phyloP scores from a whole-genome alignment of 1,140 invertebrate genomes.

The Venustaconcha ellipsiformis region DNA sequence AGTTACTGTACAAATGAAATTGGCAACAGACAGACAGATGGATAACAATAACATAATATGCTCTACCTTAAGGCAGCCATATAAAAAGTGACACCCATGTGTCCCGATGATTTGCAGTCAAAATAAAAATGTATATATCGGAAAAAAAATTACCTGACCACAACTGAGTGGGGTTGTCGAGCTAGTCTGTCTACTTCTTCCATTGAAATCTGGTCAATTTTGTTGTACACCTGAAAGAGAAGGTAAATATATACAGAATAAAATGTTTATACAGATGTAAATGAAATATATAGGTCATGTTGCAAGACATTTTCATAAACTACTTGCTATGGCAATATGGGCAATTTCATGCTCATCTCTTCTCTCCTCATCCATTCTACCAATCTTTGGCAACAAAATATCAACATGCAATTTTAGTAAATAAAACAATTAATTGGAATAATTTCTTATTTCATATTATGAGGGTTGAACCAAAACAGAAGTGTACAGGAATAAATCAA shows the following conservation, averaged over 20 bases:
- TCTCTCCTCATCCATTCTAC: background rate
- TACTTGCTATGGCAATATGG: background rate
- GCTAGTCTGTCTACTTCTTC: slow-evolving; percentile 98
- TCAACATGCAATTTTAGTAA: too few relatives aligned
- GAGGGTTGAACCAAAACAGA: too few relatives aligned
- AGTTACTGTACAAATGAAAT: too few relatives aligned
- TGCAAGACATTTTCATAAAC: background rate
- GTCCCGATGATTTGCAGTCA: too few relatives aligned
- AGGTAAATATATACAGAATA: background rate
- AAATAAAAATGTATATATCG: too few relatives aligned
- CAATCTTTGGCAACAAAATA: background rate
- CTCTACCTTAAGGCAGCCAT: too few relatives aligned
- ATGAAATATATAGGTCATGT: background rate
- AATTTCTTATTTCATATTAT: too few relatives aligned
- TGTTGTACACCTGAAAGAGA: slow-evolving; percentile 86
- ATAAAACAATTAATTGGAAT: too few relatives aligned
- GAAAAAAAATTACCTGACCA: slow-evolving; percentile 82
- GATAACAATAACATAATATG: too few relatives aligned
- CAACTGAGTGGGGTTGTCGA: slow-evolving; percentile 88
- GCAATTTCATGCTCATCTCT: background rate
- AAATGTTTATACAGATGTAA: background rate
- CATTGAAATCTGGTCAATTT: slow-evolving; percentile 99
- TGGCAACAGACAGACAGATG: too few relatives aligned
- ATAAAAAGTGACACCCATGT: too few relatives aligned
- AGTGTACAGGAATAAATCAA: too few relatives aligned